Conservation (phyloP, 2,888 invertebrate genomes). For the Piscicola geometra region DNA sequence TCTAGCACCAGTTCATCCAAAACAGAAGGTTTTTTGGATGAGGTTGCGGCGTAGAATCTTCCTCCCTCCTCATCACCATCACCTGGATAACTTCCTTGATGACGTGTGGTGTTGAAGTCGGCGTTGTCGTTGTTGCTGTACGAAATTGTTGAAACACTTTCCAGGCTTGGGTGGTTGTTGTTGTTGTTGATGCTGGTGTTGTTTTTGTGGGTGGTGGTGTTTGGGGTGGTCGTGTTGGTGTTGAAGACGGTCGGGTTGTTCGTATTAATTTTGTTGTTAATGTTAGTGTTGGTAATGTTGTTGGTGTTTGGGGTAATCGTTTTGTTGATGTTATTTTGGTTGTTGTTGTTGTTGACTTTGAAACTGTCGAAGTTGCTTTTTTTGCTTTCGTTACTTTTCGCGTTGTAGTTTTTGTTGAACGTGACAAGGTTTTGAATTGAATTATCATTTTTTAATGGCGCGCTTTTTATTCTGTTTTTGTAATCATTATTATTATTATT, state of each 20-base stretch:
- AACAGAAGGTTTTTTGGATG: too few relatives aligned
- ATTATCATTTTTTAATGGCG: background rate
- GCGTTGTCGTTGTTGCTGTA: background rate
- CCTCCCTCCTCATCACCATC: background rate
- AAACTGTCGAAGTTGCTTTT: background rate
- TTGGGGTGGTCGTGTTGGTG: background rate
- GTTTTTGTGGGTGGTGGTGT: background rate
- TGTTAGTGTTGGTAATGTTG: constrained; percentile 24
- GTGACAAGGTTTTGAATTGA: background rate
- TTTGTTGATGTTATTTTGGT: background rate
- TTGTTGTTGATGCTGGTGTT: background rate
- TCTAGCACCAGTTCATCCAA: background rate
- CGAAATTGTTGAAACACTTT: background rate
- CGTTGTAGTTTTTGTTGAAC: background rate
- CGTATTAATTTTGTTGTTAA: background rate
- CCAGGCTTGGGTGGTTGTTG: background rate
- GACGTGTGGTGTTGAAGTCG: background rate
- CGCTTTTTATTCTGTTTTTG: too few relatives aligned
- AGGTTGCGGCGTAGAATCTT: too few relatives aligned
- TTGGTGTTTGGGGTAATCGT: constrained; percentile 3
- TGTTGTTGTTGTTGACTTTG: background rate
- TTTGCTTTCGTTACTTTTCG: background rate
- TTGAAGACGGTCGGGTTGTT: background rate
- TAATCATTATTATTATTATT: too few relatives aligned
- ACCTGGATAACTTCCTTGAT: background rate